Evolutionary conservation across 2,113 vertebrate species (phyloP).

Genomic region (Malurus melanocephalus): DNA sequence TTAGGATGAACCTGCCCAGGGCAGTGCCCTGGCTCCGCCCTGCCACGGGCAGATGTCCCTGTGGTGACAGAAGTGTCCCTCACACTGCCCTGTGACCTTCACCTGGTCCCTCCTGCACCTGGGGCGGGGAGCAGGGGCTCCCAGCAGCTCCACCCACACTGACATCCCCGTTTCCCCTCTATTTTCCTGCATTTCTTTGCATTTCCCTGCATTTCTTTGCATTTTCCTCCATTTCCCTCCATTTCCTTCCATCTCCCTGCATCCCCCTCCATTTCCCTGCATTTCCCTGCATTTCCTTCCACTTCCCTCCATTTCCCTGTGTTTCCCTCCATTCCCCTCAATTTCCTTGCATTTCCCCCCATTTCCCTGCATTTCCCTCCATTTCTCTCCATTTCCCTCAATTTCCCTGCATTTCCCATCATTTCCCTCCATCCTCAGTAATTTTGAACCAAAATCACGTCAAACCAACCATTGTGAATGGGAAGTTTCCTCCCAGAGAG

Average conservation of each 20-base stretch:
- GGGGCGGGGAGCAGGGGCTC: not conserved
- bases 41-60: not conserved
- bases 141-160: not conserved
- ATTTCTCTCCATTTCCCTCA: no score
- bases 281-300: no score
- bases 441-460: not conserved
- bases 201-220: no score
- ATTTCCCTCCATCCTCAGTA: accelerated
- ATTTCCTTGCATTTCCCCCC: no score
- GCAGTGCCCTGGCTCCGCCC: not conserved
- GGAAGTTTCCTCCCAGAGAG: not conserved
- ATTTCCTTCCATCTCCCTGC: no score
- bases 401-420: no score
- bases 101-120: not conserved
- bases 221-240: no score
- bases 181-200: no score
- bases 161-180: not conserved
- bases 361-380: not conserved
- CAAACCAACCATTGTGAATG: not conserved
- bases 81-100: not conserved
- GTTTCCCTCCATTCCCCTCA: no score
- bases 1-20: not conserved
- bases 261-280: no score
- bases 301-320: no score
- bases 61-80: not conserved